phyloP scores from a whole-genome alignment of 1,140 invertebrate species.

The Zaprionus tsacasi region DNA sequence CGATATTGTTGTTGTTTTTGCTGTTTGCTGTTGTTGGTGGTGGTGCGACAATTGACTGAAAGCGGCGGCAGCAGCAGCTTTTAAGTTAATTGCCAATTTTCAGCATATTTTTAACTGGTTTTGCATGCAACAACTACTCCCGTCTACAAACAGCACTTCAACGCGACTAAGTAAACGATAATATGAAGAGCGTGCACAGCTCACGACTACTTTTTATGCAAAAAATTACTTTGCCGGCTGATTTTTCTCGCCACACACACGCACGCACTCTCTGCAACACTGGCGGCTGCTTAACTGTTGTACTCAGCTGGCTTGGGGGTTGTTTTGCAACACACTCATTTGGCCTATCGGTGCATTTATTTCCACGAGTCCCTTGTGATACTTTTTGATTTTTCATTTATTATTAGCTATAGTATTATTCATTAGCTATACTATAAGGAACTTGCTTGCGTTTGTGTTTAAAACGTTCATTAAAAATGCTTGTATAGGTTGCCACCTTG shows the following conservation, averaged over 20 bases:
- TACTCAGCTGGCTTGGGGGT: constrained; percentile 37
- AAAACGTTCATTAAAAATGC: not conserved
- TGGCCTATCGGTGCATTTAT: constrained; percentile 1
- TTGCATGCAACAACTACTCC: constrained; percentile 14
- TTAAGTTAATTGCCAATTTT: constrained; percentile 40
- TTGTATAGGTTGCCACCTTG: not conserved
- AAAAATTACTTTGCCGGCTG: constrained; percentile 59
- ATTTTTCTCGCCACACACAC: constrained; percentile 47
- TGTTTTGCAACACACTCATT: constrained; percentile 52
- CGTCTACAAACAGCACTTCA: constrained; percentile 13
- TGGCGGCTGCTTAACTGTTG: constrained; percentile 24
- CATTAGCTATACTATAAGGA: not conserved
- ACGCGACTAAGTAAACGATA: constrained; percentile 19
- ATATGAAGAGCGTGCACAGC: constrained; percentile 28
- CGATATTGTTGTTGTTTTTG: constrained; percentile 12
- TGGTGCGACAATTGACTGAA: constrained; percentile 29
- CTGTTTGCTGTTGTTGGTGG: not conserved
- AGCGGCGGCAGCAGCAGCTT: constrained; percentile 29
- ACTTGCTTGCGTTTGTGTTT: not conserved
- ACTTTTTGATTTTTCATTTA: not conserved
- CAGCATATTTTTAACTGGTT: constrained; percentile 43
- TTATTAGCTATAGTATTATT: not conserved
- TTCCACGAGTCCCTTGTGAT: not conserved
- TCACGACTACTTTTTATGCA: constrained; percentile 54
- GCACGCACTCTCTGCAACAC: constrained; percentile 11